Base-by-base conservation (phyloP, 1,140 invertebrate genomes). In the Drosophila ercepeae region DNA sequence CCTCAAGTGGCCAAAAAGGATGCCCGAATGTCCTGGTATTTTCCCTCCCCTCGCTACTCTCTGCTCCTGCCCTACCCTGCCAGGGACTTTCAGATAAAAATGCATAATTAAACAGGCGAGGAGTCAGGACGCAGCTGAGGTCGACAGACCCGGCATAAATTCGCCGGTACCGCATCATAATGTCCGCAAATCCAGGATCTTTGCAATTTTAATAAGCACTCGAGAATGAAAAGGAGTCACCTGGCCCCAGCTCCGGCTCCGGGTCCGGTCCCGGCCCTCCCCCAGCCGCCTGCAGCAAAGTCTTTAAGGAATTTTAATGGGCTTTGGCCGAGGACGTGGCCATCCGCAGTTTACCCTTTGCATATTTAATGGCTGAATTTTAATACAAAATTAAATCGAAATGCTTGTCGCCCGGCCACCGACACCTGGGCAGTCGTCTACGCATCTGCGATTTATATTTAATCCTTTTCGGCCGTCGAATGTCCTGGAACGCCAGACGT, bases 271-370 rank as follows among this genome's bases (percentile, higher is more conserved):
- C 29, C 11, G 29, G 29, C 21, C 21, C 6, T 1, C n/a, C 34
- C 6, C 5, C 13, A 3, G 32, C 36, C 14, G 39, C 6, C 16
- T 18, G 42, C 65, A 32, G 51, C 16, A 9, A 19, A 71, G 82
- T 88, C 82, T 88, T 88, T 82, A 88, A 88, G 82, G 74, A 89
- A 88, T 88, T 88, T 88, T 82, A 88, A 88, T 88, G 82, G 83
- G 59, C 78, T 76, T 79, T 71, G 46, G 69, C 29, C 25, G 51
- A 58, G 46, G 46, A 19, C 59, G 45, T 61, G 59, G 68, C 82
- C 9, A 3, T 32, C 29, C 82, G 83, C 74, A 75, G 74, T 78
- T 89, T 88, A 82, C 82, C 82, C 86, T 82, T 89, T 88, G 83
- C 70, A 88, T 88, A 82, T 89, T 88, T 88, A 45, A 88, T 89